Percentiles rank a stretch among this genome's conserved stretches.
These are phyloP conservation scores for Pristionchus fissidentatus DNA, from an alignment of 2,888 invertebrate species.

Conservation along the genomic window DNA sequence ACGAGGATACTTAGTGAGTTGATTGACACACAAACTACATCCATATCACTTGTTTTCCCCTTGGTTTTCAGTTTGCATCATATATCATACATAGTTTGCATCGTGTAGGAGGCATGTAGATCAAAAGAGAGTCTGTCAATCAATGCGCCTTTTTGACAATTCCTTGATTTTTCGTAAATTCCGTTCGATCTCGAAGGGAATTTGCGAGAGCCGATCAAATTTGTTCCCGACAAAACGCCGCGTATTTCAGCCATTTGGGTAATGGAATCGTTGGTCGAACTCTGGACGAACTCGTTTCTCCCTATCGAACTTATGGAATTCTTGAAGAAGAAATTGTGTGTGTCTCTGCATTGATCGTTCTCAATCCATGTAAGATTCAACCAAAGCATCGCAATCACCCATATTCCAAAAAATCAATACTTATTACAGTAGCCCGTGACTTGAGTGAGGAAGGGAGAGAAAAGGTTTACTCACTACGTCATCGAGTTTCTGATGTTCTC, in stretches of 20 bases:
- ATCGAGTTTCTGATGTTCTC: conserved; percentile 67
- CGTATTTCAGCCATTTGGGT: conserved; percentile 67
- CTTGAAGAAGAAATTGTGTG: conserved; percentile 72
- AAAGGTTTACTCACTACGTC: conserved; percentile 64
- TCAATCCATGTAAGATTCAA: conserved; percentile 69
- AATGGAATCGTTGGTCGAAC: conserved; percentile 71
- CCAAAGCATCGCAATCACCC: too few species aligned
- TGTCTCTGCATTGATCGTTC: conserved; percentile 68
- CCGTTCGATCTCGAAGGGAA: neutral
- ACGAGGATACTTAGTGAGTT: conserved; percentile 70
- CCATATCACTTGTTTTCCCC: neutral
- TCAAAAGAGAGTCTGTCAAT: neutral
- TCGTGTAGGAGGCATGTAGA: neutral
- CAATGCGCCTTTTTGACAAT: neutral
- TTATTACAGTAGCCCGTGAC: conserved; percentile 66
- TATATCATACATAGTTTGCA: neutral
- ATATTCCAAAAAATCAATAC: conserved; percentile 27
- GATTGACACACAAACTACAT: neutral
- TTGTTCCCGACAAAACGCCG: neutral
- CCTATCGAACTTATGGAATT: conserved; percentile 66
- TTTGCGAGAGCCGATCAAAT: neutral
- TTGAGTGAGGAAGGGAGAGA: conserved; percentile 62
- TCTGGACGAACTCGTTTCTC: conserved; percentile 69
- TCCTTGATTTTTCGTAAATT: neutral
- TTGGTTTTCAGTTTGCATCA: neutral